Evolutionary conservation across 2,113 vertebrate species (phyloP).

Genomic region (Sinosuthora webbiana): DNA sequence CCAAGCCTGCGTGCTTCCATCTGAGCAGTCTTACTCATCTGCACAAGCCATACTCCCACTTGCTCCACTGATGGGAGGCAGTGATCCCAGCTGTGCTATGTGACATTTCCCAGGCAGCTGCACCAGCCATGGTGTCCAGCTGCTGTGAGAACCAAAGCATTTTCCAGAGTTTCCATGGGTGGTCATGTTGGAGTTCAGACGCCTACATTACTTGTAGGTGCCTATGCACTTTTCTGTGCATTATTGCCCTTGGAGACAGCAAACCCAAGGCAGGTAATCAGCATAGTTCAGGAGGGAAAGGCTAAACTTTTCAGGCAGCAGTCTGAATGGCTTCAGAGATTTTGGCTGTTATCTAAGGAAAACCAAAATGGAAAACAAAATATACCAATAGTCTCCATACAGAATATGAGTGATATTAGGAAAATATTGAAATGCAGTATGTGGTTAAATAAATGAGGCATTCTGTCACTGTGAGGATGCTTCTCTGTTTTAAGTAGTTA

Average conservation of each 20-base stretch:
- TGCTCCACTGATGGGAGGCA: neutral
- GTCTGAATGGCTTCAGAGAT: neutral
- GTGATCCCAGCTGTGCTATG: neutral
- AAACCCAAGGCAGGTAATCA: neutral
- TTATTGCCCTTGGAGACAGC: neutral
- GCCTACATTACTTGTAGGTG: no score
- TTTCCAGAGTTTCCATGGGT: neutral
- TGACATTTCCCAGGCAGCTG: neutral
- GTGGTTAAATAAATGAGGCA: neutral
- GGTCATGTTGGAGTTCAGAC: rapidly evolving
- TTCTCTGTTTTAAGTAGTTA: neutral
- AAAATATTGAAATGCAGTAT: neutral
- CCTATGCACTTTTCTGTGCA: rapidly evolving
- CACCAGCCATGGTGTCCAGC: neutral
- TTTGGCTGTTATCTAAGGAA: neutral
- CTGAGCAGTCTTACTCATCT: neutral
- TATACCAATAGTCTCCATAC: neutral
- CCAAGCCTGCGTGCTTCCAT: neutral
- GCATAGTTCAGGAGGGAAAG: neutral
- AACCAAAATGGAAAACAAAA: neutral
- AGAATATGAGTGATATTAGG: neutral
- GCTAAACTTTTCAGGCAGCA: neutral
- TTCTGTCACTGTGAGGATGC: neutral
- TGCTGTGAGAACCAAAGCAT: neutral
- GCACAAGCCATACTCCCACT: neutral